A percentile compares a stretch with the other conserved stretches of the same genome.
Evolutionary conservation across 35 echinoderm and acorn worm species (phyloP).

Genomic region (Patiria miniata): DNA sequence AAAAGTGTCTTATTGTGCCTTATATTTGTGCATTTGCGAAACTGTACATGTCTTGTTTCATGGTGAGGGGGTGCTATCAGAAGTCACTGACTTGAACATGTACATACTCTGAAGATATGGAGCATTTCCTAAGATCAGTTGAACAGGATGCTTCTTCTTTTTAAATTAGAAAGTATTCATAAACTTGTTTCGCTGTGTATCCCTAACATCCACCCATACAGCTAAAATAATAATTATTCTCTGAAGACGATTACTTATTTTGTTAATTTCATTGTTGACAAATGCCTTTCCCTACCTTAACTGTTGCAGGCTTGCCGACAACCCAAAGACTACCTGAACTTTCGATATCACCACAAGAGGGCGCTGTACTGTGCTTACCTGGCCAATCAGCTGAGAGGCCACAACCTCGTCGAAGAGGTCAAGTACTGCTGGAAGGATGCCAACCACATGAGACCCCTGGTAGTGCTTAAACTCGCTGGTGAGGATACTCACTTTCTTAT

Average conservation of each 20-base stretch:
- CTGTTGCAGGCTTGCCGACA: conserved; percentile 54
- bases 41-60: too few relatives aligned
- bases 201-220: neutral
- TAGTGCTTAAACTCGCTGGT: conserved; percentile 62
- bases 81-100: too few relatives aligned
- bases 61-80: too few relatives aligned
- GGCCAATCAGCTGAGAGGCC: conserved; percentile 57
- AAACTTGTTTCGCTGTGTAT: too few relatives aligned
- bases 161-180: too few relatives aligned
- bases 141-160: too few relatives aligned
- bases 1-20: too few relatives aligned
- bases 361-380: conserved; percentile 81
- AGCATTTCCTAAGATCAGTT: too few relatives aligned
- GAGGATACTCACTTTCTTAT: neutral
- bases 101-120: too few relatives aligned
- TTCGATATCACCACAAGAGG: conserved; percentile 96
- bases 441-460: conserved; percentile 68
- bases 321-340: conserved; percentile 86
- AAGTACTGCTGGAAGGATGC: conserved; percentile 46
- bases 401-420: conserved; percentile 57
- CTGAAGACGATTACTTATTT: neutral
- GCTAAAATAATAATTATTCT: neutral
- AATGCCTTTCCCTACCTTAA: neutral
- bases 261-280: neutral
- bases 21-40: too few relatives aligned